Evolutionary conservation across 2,113 vertebrate genomes (phyloP).

Genomic region (Charadrius vociferus): DNA sequence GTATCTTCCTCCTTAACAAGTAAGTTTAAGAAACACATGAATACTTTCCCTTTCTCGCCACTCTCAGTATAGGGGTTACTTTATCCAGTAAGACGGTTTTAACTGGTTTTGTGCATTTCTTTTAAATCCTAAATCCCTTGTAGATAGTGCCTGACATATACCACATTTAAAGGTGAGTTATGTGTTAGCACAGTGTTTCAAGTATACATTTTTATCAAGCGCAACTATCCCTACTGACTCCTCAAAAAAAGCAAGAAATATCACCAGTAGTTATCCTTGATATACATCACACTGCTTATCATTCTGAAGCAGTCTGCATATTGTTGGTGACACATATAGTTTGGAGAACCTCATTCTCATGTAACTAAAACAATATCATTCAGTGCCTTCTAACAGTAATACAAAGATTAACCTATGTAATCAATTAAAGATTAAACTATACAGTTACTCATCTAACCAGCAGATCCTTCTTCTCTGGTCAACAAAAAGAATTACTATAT

Average conservation of each 20-base stretch:
- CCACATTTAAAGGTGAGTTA: not conserved
- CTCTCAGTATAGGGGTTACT: not conserved
- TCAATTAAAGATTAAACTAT: not conserved
- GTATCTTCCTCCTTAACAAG: not conserved
- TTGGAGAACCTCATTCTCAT: not conserved
- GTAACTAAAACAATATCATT: not conserved
- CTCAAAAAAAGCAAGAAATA: not conserved
- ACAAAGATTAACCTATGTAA: not conserved
- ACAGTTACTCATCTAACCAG: not conserved
- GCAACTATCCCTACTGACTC: not conserved
- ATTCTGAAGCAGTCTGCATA: not conserved
- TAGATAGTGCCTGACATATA: not conserved
- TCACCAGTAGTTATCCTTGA: not conserved
- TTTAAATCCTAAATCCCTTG: not conserved
- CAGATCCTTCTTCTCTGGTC: not conserved
- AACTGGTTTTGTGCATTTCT: not conserved
- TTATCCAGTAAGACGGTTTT: not conserved
- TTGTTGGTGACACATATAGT: not conserved
- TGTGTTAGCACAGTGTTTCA: not conserved
- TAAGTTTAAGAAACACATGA: not conserved
- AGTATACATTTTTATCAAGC: not conserved
- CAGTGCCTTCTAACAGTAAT: not conserved
- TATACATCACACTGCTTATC: not conserved
- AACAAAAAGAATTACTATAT: not conserved
- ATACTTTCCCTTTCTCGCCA: not conserved